Conservation (phyloP, 2,888 invertebrate genomes). For the Sesia apiformis region DNA sequence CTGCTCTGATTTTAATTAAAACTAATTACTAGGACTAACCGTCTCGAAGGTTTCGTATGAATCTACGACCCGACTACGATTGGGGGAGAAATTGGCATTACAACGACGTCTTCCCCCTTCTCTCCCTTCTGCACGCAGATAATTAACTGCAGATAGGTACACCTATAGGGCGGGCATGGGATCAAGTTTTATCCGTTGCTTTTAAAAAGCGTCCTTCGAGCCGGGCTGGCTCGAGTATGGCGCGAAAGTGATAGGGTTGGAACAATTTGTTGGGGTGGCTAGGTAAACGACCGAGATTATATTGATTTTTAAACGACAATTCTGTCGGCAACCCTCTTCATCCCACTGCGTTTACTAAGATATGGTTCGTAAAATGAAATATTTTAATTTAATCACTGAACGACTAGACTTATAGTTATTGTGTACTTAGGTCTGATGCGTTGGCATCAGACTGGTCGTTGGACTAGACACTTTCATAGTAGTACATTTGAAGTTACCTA, state of each 20-base stretch:
- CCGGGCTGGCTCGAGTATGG: slow-evolving; percentile 32
- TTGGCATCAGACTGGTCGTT: no score
- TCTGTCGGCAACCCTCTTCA: slow-evolving; percentile 16
- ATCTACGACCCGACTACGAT: slow-evolving; percentile 37
- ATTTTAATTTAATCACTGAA: background rate
- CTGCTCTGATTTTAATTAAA: slow-evolving; percentile 61
- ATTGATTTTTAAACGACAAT: slow-evolving; percentile 62
- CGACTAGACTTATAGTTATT: background rate
- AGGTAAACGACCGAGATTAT: slow-evolving; percentile 64
- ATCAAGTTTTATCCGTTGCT: slow-evolving; percentile 63
- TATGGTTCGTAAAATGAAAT: no score
- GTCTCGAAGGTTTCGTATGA: slow-evolving; percentile 41
- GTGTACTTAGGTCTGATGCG: background rate
- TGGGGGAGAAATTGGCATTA: slow-evolving; percentile 52
- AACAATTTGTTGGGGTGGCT: slow-evolving; percentile 61
- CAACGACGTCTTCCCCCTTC: slow-evolving; percentile 41
- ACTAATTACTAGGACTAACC: slow-evolving; percentile 56
- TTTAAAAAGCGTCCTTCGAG: slow-evolving; percentile 44
- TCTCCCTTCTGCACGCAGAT: slow-evolving; percentile 52
- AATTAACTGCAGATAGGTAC: slow-evolving; percentile 71
- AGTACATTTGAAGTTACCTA: slow-evolving; percentile 16
- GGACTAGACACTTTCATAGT: slow-evolving; percentile 1
- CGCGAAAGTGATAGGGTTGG: slow-evolving; percentile 49
- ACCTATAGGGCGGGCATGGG: slow-evolving; percentile 40
- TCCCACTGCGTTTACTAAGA: no score